A percentile compares a stretch with the other conserved stretches of the same genome.
Conservation (phyloP, 2,113 vertebrate genomes). For the Excalfactoria chinensis region DNA sequence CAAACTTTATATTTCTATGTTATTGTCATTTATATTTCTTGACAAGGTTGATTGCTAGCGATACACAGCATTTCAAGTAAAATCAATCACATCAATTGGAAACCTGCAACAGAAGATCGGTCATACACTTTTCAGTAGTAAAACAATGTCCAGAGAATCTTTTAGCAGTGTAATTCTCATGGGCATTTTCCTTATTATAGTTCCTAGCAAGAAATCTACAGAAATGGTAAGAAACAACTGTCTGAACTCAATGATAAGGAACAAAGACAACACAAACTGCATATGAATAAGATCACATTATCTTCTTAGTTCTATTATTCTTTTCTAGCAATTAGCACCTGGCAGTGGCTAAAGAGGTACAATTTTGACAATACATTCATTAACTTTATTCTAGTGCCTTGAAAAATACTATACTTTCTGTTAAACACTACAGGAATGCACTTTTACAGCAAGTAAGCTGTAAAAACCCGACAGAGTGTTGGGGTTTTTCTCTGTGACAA, state of each 20-base stretch:
- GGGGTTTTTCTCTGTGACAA: neutral
- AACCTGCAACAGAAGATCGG: neutral
- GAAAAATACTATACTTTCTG: neutral
- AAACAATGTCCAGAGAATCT: neutral
- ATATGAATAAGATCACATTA: neutral
- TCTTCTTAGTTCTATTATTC: neutral
- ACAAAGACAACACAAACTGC: neutral
- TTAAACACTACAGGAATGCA: neutral
- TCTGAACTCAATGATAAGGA: neutral
- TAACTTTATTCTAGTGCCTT: neutral
- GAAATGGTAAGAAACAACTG: neutral
- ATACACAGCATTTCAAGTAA: neutral
- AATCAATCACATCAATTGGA: neutral
- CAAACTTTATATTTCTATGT: neutral
- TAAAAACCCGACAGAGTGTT: neutral
- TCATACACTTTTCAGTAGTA: neutral
- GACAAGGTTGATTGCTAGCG: neutral
- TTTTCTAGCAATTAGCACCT: neutral
- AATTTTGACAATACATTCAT: neutral
- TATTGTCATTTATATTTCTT: neutral
- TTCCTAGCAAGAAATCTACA: neutral
- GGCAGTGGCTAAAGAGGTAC: neutral
- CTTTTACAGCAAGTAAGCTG: neutral
- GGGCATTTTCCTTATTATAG: constrained; percentile 18
- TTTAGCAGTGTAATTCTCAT: neutral